phyloP scores from a whole-genome alignment of 2,113 vertebrate genomes.

The Hiodon tergisus region DNA sequence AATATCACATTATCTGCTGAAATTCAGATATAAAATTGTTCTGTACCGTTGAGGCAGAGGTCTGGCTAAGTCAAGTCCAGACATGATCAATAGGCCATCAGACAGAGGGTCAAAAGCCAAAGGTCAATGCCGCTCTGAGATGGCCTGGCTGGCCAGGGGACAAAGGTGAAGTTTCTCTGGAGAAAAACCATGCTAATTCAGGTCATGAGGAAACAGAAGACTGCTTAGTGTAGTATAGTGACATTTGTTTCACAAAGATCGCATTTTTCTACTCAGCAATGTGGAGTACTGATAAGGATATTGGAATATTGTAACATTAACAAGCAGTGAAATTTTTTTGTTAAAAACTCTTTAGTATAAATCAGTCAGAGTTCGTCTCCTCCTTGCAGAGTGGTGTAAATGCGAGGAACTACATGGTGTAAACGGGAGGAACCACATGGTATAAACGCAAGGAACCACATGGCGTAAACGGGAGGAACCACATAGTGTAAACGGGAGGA shows the following conservation, averaged over 20 bases:
- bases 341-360: neutral
- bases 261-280: conserved; percentile 38
- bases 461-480: no score
- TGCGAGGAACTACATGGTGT: no score
- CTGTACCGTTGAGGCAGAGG: neutral
- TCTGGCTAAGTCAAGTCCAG: conserved; percentile 50
- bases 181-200: conserved; percentile 50
- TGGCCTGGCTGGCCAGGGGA: conserved; percentile 5
- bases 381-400: no score
- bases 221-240: neutral
- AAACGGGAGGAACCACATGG: no score
- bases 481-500: no score
- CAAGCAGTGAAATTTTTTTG: conserved; percentile 38
- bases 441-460: no score
- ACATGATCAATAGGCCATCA: conserved; percentile 73
- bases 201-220: conserved; percentile 38
- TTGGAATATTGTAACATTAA: conserved; percentile 45
- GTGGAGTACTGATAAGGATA: conserved; percentile 54
- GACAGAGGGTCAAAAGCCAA: conserved; percentile 63
- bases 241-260: conserved; percentile 31
- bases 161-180: conserved; percentile 20
- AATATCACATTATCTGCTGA: no score
- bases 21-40: no score
- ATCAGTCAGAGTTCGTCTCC: no score
- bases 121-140: conserved; percentile 46